Evolutionary conservation across 2,797 vertebrate genomes (phyloP), one percentile per base, ranked within the genome.

Genomic region (Limosa lapponica): DNA sequence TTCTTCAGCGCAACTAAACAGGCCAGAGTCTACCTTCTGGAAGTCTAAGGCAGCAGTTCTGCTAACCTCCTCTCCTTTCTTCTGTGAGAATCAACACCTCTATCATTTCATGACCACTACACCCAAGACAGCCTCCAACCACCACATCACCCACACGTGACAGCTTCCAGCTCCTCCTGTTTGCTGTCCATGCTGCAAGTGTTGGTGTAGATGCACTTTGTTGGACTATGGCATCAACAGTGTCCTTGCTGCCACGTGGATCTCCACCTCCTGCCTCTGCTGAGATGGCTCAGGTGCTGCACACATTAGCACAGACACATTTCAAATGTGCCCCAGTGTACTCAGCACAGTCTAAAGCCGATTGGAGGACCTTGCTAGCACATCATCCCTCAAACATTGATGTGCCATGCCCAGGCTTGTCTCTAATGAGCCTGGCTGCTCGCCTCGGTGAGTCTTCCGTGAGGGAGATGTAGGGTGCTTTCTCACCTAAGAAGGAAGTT

Each of bases 371-470:
- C n/a, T 58, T 16, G n/a, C 22, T 36, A 16, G 24, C 24, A 11
- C 23, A 58, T 16, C 23, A 4, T 25, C 34, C 57, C 57, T 59
- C 54, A 57, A 34, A 57, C 54, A 34, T 23, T 23, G n/a, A 13
- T n/a, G 32, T 55, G 32, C 20, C 20, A 9, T 20, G 32, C 20
- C 18, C 52, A n/a, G 5, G 19, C 13, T 55, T n/a, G 54, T n/a
- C 20, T 55, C 32, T 22, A n/a, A 22, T 14, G 32, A 34, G 54
- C 54, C 32, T 55, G 20, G 54, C 39, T 55, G 8, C 19, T 52
- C 2, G 1, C 46, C 8, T 41, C 4, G 0, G 11, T 2, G 4
- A 43, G 32, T 48, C 34, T 48, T 46, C 48, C 48, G 11, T 14
- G 10, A 49, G 19, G 20, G 19, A 73, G n/a, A 2, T 75, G 13